phyloP scores from a whole-genome alignment of 2,888 invertebrate species.

The Zygothrica quintamaculata region DNA sequence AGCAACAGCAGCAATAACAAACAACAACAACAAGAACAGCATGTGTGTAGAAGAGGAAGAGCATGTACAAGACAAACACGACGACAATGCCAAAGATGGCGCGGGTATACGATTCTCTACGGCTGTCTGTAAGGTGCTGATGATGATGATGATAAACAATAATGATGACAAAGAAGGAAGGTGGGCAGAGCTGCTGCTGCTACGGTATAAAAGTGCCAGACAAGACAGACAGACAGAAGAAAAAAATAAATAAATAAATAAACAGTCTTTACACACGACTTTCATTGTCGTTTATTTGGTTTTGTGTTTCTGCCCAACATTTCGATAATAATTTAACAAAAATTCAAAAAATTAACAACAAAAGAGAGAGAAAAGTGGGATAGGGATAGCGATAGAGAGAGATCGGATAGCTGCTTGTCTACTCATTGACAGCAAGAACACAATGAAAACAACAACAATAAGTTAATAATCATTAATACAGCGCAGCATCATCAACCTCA shows the following conservation, averaged over 20 bases:
- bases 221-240: constrained; percentile 25
- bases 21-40: constrained; percentile 6
- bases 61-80: constrained; percentile 26
- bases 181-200: no score
- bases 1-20: constrained; percentile 30
- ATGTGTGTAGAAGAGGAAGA: background rate
- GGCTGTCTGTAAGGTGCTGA: constrained; percentile 39
- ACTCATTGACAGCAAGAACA: constrained; percentile 32
- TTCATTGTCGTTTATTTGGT: constrained; percentile 50
- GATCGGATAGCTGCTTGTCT: constrained; percentile 28
- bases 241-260: constrained; percentile 33
- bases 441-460: constrained; percentile 9
- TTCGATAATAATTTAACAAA: constrained; percentile 75
- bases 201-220: constrained; percentile 3
- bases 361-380: constrained; percentile 23
- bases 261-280: constrained; percentile 71
- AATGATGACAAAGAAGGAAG: background rate
- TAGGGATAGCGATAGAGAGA: constrained; percentile 10
- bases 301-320: constrained; percentile 64
- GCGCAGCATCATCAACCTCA: constrained; percentile 9
- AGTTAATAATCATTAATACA: constrained; percentile 7
- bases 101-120: constrained; percentile 60
- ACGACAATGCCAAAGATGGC: constrained; percentile 68
- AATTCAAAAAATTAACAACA: constrained; percentile 74
- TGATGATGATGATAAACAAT: constrained; percentile 17